Evolutionary conservation across 2,797 vertebrate genomes (phyloP).

Genomic region (Gobionotothen gibberifrons): DNA sequence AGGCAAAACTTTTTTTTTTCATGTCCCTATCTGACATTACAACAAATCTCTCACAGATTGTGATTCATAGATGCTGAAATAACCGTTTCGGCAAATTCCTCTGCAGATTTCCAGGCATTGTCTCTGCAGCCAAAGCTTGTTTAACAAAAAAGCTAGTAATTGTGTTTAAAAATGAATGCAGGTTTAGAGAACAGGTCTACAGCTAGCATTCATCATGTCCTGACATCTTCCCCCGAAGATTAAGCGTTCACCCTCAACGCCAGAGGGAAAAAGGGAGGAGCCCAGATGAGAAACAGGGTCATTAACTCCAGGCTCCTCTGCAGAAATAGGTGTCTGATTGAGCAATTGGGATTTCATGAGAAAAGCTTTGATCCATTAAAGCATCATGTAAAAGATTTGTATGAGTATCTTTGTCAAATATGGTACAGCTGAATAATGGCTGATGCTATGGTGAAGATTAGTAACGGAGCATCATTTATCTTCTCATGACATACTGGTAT

Average conservation of each 20-base stretch:
- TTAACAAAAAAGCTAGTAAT: slow-evolving; percentile 62
- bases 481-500: slow-evolving; percentile 27
- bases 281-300: slow-evolving; percentile 77
- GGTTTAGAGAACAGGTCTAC: slow-evolving; percentile 73
- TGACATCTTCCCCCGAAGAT: slow-evolving; percentile 79
- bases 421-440: slow-evolving; percentile 30
- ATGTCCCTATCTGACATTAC: slow-evolving; percentile 10
- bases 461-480: slow-evolving; percentile 30
- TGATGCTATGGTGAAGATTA: slow-evolving; percentile 42
- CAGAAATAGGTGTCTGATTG: slow-evolving; percentile 70
- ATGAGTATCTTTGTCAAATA: slow-evolving; percentile 40
- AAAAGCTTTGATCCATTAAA: slow-evolving; percentile 58
- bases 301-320: slow-evolving; percentile 69
- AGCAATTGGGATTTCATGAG: slow-evolving; percentile 62
- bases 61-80: slow-evolving; percentile 14
- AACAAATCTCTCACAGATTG: slow-evolving; percentile 1
- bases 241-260: slow-evolving; percentile 69
- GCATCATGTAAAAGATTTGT: slow-evolving; percentile 58
- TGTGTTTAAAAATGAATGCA: slow-evolving; percentile 80
- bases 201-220: slow-evolving; percentile 77
- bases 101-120: slow-evolving; percentile 16
- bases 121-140: slow-evolving; percentile 52
- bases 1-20: slow-evolving; percentile 29
- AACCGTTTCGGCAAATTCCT: slow-evolving; percentile 5
- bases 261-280: slow-evolving; percentile 69